Percentiles rank a stretch among this genome's conserved stretches.
phyloP scores from a whole-genome alignment of 2,113 vertebrate genomes.

The Collichthys lucidus region DNA sequence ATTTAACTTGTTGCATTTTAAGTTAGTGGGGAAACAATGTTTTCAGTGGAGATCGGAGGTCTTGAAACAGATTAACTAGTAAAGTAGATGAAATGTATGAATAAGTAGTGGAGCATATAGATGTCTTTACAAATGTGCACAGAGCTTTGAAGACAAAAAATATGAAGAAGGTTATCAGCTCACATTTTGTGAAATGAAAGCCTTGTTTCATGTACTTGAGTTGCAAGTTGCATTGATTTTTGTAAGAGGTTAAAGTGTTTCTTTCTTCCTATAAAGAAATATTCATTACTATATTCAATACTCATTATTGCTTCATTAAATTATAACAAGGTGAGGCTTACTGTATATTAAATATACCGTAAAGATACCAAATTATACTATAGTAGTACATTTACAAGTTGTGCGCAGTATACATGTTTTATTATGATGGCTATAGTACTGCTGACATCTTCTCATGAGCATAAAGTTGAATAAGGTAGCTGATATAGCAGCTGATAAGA shows the following conservation, averaged over 20 bases:
- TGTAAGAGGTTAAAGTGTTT: neutral
- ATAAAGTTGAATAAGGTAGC: neutral
- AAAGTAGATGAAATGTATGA: neutral
- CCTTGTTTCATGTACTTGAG: neutral
- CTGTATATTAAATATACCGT: conserved; percentile 4
- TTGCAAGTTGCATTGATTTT: neutral
- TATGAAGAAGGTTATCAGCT: neutral
- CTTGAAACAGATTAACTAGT: conserved; percentile 2
- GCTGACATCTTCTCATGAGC: neutral
- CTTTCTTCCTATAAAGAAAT: neutral
- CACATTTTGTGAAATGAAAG: too few species aligned
- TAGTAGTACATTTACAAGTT: conserved; percentile 17
- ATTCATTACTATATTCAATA: neutral
- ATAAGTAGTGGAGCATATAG: neutral
- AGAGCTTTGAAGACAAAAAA: neutral
- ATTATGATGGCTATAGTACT: conserved; percentile 1
- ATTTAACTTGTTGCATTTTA: neutral
- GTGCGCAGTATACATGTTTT: conserved; percentile 1
- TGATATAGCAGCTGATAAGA: neutral
- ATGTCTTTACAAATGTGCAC: neutral
- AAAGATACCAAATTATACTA: neutral
- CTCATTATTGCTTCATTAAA: neutral
- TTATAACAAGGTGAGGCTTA: neutral
- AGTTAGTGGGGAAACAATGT: neutral
- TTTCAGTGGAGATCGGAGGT: neutral